phyloP scores from a whole-genome alignment of 2,113 vertebrate genomes.

The Eurystomus gularis region DNA sequence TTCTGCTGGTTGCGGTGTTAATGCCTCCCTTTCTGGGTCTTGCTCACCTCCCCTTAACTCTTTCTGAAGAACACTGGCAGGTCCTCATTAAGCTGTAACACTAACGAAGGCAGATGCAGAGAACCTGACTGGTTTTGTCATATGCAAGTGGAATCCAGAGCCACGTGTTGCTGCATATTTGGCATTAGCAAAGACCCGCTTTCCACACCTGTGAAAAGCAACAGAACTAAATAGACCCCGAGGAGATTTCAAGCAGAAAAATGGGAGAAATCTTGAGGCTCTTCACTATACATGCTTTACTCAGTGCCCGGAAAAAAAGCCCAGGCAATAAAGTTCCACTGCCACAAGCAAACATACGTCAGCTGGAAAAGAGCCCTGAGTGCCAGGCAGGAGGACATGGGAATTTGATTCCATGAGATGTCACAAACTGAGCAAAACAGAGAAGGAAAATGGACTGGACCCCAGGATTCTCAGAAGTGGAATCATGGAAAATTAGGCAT shows the following conservation, averaged over 20 bases:
- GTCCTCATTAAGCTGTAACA: neutral
- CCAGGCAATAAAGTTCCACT: neutral
- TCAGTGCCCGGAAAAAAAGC: neutral
- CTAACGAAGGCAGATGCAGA: neutral
- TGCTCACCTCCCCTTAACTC: neutral
- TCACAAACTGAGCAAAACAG: neutral
- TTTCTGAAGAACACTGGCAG: neutral
- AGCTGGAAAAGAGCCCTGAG: neutral
- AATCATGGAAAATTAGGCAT: neutral
- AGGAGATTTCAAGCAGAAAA: constrained; percentile 11
- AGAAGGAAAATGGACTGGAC: neutral
- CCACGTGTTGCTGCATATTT: neutral
- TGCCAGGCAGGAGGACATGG: neutral
- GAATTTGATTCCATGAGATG: neutral
- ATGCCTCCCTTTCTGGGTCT: neutral
- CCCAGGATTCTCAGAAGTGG: no score
- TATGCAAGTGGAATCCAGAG: neutral
- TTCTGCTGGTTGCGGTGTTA: neutral
- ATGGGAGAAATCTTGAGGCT: neutral
- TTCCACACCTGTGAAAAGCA: neutral
- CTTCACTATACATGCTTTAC: neutral
- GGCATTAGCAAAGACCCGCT: neutral
- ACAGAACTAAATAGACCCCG: neutral
- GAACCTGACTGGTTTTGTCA: neutral
- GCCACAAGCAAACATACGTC: accelerated